Conservation (phyloP, 2,797 vertebrate species). For the Acanthiza pusilla region DNA sequence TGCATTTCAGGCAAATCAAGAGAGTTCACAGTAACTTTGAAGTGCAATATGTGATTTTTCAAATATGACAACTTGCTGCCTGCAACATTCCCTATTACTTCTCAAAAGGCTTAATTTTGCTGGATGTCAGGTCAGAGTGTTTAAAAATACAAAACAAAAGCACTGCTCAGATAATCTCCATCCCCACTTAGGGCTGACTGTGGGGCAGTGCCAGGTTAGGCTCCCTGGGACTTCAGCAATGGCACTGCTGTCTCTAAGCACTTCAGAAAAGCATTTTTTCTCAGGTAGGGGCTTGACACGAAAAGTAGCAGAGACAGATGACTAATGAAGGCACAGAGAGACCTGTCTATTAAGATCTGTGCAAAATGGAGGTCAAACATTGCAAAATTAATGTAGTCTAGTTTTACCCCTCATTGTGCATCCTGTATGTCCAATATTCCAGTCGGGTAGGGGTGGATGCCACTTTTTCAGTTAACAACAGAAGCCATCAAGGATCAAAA, state of each 20-base stretch:
- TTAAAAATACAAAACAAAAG: background rate
- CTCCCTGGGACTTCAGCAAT: background rate
- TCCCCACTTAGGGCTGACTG: background rate
- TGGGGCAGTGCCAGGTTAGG: conserved; percentile 1
- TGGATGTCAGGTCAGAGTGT: background rate
- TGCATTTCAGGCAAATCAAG: background rate
- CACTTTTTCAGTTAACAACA: background rate
- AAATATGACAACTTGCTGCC: background rate
- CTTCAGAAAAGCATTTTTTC: background rate
- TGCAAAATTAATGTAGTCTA: background rate
- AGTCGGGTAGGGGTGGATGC: background rate
- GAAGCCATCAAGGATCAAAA: background rate
- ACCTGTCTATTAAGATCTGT: background rate
- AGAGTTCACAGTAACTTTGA: background rate
- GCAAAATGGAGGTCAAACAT: background rate
- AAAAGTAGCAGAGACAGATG: background rate
- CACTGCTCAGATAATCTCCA: background rate
- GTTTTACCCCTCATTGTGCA: background rate
- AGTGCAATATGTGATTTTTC: background rate
- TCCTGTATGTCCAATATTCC: background rate
- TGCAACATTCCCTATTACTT: background rate
- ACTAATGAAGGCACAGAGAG: conserved; percentile 25
- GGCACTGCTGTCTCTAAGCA: background rate
- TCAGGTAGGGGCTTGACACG: conserved; percentile 17
- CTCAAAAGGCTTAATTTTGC: background rate